Evolutionary conservation across 2,113 vertebrate species (phyloP).

Genomic region (Acanthochromis polyacanthus): DNA sequence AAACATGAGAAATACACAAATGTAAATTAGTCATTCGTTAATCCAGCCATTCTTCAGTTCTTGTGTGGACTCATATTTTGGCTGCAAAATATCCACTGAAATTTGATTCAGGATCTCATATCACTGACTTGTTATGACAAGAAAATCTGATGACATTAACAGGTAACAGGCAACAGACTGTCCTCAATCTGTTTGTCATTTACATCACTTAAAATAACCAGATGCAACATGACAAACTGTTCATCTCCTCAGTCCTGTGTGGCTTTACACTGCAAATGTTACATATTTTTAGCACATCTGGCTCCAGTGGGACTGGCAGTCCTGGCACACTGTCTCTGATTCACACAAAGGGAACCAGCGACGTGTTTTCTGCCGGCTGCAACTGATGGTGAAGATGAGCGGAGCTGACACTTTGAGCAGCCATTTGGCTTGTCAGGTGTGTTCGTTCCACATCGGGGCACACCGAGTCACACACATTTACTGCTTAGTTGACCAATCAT

Average conservation of each 20-base stretch:
- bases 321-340: slow-evolving; percentile 26
- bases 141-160: not conserved
- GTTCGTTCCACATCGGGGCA: slow-evolving; percentile 46
- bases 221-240: slow-evolving; percentile 40
- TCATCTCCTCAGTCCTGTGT: slow-evolving; percentile 18
- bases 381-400: slow-evolving; percentile 63
- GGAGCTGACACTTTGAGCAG: slow-evolving; percentile 57
- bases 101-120: not conserved
- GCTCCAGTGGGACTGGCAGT: slow-evolving; percentile 41
- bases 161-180: slow-evolving; percentile 12
- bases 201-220: slow-evolving; percentile 44
- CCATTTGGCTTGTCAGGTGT: slow-evolving; percentile 62
- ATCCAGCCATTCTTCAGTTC: not conserved
- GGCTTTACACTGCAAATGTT: slow-evolving; percentile 35
- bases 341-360: slow-evolving; percentile 37
- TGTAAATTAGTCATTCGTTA: not conserved
- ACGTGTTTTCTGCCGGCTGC: slow-evolving; percentile 37
- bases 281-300: slow-evolving; percentile 61
- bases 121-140: not conserved
- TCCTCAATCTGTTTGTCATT: slow-evolving; percentile 19
- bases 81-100: not conserved
- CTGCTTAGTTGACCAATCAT: slow-evolving; percentile 22
- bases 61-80: not conserved
- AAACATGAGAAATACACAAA: not conserved
- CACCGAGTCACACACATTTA: slow-evolving; percentile 37